These are phyloP conservation scores for Scatophagus argus DNA, from an alignment of 2,113 vertebrate species.

Conservation along the genomic window DNA sequence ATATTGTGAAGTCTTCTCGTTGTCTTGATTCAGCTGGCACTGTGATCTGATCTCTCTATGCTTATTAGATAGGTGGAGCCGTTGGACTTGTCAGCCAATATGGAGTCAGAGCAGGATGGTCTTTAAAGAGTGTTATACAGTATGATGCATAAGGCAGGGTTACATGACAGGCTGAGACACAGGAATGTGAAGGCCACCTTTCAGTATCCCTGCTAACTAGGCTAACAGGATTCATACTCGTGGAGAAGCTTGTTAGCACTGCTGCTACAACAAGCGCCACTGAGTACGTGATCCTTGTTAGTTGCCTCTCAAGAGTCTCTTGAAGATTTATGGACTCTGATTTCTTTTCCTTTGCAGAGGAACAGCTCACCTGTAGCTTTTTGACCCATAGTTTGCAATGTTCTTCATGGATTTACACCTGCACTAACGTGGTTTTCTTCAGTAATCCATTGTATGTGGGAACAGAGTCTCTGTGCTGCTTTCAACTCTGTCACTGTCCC, in stretches of 20 bases:
- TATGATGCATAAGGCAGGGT: too few species aligned
- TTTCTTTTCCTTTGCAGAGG: too few species aligned
- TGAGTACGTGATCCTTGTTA: not conserved
- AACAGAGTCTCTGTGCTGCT: not conserved
- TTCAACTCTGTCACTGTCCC: not conserved
- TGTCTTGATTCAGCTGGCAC: too few species aligned
- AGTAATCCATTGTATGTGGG: not conserved
- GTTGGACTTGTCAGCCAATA: too few species aligned
- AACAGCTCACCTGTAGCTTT: not conserved
- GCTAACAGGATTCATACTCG: too few species aligned
- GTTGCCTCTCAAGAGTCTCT: not conserved
- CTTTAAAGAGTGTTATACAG: too few species aligned
- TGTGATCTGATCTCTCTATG: too few species aligned
- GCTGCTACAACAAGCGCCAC: not conserved
- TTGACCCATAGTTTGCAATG: not conserved
- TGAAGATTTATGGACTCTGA: too few species aligned
- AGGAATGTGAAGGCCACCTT: not conserved
- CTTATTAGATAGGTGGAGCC: too few species aligned
- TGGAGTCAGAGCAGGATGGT: too few species aligned
- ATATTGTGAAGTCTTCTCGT: too few species aligned
- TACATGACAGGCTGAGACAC: not conserved
- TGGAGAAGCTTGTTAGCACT: not conserved
- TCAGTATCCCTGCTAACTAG: not conserved
- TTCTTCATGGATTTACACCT: not conserved
- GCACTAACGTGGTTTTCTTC: not conserved